Percentiles rank a stretch among this genome's conserved stretches.
These are phyloP conservation scores for Cromileptes altivelis DNA, from an alignment of 2,113 vertebrate genomes.

Conservation along the genomic window DNA sequence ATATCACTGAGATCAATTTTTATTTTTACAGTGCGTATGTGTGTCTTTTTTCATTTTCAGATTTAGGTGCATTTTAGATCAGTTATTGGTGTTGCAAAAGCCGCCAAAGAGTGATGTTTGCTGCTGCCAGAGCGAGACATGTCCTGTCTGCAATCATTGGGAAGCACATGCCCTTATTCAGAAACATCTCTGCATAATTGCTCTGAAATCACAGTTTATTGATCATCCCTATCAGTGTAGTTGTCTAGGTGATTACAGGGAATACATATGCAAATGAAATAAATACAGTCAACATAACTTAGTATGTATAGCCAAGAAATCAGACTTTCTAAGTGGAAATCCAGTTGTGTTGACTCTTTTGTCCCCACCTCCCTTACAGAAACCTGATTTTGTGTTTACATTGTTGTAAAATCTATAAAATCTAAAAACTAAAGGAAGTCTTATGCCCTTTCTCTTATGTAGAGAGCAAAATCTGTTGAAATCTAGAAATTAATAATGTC, in stretches of 20 bases:
- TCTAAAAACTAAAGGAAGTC: neutral
- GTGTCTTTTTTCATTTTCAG: neutral
- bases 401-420: neutral
- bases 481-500: neutral
- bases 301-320: neutral
- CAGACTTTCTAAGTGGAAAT: too few relatives aligned
- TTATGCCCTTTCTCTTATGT: neutral
- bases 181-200: neutral
- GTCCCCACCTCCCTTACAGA: too few relatives aligned
- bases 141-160: neutral
- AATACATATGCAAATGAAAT: neutral
- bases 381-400: too few relatives aligned
- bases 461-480: neutral
- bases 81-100: neutral
- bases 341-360: too few relatives aligned
- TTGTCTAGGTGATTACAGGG: neutral
- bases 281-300: neutral
- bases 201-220: neutral
- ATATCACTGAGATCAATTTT: constrained; percentile 14
- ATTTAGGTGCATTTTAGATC: neutral
- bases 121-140: too few relatives aligned
- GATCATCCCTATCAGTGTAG: neutral
- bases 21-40: constrained; percentile 17
- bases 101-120: neutral
- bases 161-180: too few relatives aligned